phyloP scores from a whole-genome alignment of 2,113 vertebrate genomes.

The Chrysemys picta region DNA sequence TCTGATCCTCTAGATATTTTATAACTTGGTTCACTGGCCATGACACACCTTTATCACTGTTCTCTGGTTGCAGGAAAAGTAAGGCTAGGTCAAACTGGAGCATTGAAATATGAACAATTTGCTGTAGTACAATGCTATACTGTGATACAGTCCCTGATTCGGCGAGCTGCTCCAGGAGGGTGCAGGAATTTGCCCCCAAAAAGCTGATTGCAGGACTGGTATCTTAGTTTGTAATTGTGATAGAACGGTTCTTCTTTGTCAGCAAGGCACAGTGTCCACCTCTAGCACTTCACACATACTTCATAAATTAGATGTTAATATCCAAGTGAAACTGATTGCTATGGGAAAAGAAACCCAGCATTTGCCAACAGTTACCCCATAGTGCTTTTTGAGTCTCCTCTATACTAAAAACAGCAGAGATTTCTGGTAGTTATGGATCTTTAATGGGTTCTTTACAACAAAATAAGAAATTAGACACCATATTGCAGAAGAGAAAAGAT shows the following conservation, averaged over 20 bases:
- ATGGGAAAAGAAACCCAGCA: rapidly evolving
- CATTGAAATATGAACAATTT: not conserved
- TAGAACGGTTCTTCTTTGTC: not conserved
- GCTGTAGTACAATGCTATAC: not conserved
- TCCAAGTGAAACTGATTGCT: not conserved
- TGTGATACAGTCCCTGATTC: not conserved
- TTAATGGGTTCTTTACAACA: not conserved
- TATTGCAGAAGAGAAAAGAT: not conserved
- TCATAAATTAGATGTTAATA: not conserved
- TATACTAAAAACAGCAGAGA: not conserved
- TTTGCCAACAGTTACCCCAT: not conserved
- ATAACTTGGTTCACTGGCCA: not conserved
- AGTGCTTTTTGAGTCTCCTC: not conserved
- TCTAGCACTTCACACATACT: not conserved
- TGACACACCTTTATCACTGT: not conserved
- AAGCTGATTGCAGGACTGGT: not conserved
- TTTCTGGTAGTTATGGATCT: not conserved
- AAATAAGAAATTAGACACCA: not conserved
- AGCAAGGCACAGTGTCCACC: not conserved
- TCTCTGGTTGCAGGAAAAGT: not conserved
- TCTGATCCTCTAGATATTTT: not conserved
- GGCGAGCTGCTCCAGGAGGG: not conserved
- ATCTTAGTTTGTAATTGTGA: not conserved
- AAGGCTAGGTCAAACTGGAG: not conserved
- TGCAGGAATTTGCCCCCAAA: not conserved